These are phyloP conservation scores for Pseudopodoces humilis DNA, from an alignment of 2,113 vertebrate species.

Conservation along the genomic window DNA sequence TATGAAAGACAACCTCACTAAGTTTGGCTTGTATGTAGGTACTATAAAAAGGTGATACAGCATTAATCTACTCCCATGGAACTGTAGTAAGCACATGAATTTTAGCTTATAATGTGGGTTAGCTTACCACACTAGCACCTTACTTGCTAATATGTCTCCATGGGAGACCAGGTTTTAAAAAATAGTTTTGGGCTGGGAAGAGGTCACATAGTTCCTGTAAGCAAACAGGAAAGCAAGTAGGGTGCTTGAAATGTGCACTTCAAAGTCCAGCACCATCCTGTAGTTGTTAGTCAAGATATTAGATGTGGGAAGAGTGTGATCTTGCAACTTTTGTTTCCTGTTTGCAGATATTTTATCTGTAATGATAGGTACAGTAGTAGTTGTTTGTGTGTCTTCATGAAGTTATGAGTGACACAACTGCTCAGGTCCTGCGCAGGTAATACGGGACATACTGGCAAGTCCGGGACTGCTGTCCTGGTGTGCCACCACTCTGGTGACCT, in stretches of 20 bases:
- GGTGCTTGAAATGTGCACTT: neutral
- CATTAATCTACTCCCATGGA: neutral
- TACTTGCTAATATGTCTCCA: neutral
- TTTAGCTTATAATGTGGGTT: neutral
- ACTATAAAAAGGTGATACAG: neutral
- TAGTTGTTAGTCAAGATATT: neutral
- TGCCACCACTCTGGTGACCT: neutral
- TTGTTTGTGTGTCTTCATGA: neutral
- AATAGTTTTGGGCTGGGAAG: neutral
- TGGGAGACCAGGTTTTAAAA: neutral
- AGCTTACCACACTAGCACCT: neutral
- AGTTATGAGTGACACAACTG: neutral
- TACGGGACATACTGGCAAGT: neutral
- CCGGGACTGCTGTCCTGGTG: neutral
- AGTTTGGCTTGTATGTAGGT: neutral
- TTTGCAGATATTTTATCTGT: neutral
- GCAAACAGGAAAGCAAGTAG: neutral
- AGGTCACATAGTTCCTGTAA: neutral
- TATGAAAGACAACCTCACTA: neutral
- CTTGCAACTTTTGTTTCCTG: neutral
- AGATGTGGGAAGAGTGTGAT: neutral
- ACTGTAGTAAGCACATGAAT: neutral
- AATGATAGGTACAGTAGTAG: neutral
- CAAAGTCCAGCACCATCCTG: neutral
- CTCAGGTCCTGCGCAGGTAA: neutral